Conservation (phyloP, 2,797 vertebrate genomes). For the Gadopsis bispinosus region DNA sequence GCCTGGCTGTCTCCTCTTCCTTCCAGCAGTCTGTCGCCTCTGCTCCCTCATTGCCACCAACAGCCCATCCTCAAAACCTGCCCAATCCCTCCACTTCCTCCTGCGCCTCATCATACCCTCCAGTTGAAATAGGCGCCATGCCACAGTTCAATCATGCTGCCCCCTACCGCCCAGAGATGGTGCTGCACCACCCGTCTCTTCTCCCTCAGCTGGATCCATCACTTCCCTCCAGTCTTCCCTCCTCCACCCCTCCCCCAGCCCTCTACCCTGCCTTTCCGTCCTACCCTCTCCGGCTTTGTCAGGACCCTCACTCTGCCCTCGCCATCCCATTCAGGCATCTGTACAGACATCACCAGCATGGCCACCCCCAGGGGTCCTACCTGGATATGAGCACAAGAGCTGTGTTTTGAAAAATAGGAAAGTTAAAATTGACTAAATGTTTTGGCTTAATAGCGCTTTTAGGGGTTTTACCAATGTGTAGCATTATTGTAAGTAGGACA, state of each 20-base stretch:
- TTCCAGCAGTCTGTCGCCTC: constrained; percentile 56
- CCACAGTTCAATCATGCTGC: constrained; percentile 74
- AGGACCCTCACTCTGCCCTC: constrained; percentile 85
- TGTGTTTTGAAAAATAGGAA: constrained; percentile 67
- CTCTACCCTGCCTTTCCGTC: constrained; percentile 82
- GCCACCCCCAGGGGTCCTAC: constrained; percentile 86
- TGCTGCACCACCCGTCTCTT: constrained; percentile 78
- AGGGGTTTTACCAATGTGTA: constrained; percentile 46
- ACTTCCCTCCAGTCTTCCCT: constrained; percentile 54
- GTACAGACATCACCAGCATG: constrained; percentile 89
- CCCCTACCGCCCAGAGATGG: constrained; percentile 81
- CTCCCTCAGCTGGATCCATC: constrained; percentile 75
- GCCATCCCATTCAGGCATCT: constrained; percentile 87
- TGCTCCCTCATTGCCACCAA: constrained; percentile 50
- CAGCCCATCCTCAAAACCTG: constrained; percentile 66
- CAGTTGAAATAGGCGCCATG: constrained; percentile 72
- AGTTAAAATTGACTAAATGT: background rate
- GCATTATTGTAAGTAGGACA: constrained; percentile 51
- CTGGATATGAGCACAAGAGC: constrained; percentile 78
- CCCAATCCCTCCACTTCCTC: constrained; percentile 47
- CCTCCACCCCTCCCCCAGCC: constrained; percentile 66
- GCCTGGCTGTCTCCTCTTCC: constrained; percentile 54
- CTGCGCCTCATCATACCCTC: constrained; percentile 66
- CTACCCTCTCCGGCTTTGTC: constrained; percentile 85
- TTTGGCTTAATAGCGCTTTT: constrained; percentile 65